These are phyloP conservation scores for Zeus faber DNA, from an alignment of 2,113 vertebrate species.

Conservation along the genomic window DNA sequence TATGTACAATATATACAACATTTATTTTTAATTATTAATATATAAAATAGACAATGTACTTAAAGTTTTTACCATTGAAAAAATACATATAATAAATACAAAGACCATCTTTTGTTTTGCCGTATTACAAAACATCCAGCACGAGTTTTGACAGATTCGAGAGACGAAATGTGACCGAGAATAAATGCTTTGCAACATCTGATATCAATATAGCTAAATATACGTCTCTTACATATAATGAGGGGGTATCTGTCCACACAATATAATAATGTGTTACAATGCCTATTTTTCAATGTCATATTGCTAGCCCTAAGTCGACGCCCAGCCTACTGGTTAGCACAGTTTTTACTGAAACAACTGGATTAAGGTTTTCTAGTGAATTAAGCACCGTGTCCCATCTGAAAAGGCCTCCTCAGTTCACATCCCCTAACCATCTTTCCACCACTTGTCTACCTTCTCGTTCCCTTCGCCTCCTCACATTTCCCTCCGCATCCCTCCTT, in stretches of 20 bases:
- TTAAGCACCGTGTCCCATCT: conserved; percentile 34
- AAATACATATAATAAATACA: conserved; percentile 84
- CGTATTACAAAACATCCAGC: conserved; percentile 79
- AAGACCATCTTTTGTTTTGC: conserved; percentile 76
- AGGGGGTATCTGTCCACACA: conserved; percentile 55
- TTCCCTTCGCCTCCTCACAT: background rate
- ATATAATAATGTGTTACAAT: conserved; percentile 55
- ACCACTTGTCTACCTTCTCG: conserved; percentile 12
- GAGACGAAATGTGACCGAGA: conserved; percentile 66
- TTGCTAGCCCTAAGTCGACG: conserved; percentile 62
- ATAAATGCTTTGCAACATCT: conserved; percentile 70
- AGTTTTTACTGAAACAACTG: conserved; percentile 23
- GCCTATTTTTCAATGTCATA: conserved; percentile 51
- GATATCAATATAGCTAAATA: conserved; percentile 73
- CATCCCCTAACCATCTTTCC: conserved; percentile 36
- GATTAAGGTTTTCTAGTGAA: conserved; percentile 60
- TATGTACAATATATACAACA: conserved; percentile 86
- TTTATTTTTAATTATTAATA: conserved; percentile 79
- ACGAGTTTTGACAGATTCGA: conserved; percentile 68
- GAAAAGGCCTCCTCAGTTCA: too few species aligned
- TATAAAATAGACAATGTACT: conserved; percentile 83
- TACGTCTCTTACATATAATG: conserved; percentile 49
- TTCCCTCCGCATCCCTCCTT: conserved; percentile 4
- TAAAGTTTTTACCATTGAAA: conserved; percentile 82
- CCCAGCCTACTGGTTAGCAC: conserved; percentile 34